Conservation (phyloP, 2,797 vertebrate genomes). For the Danio choprae region DNA sequence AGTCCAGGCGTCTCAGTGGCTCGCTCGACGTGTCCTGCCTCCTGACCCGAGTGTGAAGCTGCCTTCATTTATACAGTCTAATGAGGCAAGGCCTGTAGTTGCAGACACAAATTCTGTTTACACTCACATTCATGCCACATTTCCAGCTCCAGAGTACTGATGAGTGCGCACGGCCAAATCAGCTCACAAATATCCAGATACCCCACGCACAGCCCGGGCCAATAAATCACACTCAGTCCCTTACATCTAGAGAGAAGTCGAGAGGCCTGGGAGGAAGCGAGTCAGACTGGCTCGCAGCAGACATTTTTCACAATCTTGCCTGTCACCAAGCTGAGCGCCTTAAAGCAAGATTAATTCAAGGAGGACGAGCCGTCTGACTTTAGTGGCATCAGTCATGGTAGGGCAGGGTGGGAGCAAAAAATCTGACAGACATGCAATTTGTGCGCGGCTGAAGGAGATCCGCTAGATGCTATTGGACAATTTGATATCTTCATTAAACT, state of each 20-base stretch:
- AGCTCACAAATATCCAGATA: slow-evolving; percentile 72
- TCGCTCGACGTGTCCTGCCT: slow-evolving; percentile 45
- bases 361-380: slow-evolving; percentile 70
- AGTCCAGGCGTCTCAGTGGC: slow-evolving; percentile 33
- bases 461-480: slow-evolving; percentile 9
- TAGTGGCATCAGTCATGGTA: slow-evolving; percentile 70
- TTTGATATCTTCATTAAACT: slow-evolving; percentile 37
- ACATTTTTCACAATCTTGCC: slow-evolving; percentile 80
- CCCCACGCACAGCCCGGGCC: slow-evolving; percentile 57
- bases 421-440: slow-evolving; percentile 50
- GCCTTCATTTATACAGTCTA: slow-evolving; percentile 68
- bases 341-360: slow-evolving; percentile 77
- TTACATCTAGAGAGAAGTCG: slow-evolving; percentile 63
- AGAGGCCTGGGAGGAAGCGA: slow-evolving; percentile 47
- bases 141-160: slow-evolving; percentile 54
- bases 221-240: slow-evolving; percentile 74
- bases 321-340: slow-evolving; percentile 69
- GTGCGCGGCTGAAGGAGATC: slow-evolving; percentile 11
- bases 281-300: slow-evolving; percentile 63
- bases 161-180: slow-evolving; percentile 70
- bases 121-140: slow-evolving; percentile 50
- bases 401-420: slow-evolving; percentile 51
- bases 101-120: slow-evolving; percentile 61
- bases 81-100: slow-evolving; percentile 62
- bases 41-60: slow-evolving; percentile 52